Conservation (phyloP, 2,797 vertebrate genomes). For the Channallabes apus region DNA sequence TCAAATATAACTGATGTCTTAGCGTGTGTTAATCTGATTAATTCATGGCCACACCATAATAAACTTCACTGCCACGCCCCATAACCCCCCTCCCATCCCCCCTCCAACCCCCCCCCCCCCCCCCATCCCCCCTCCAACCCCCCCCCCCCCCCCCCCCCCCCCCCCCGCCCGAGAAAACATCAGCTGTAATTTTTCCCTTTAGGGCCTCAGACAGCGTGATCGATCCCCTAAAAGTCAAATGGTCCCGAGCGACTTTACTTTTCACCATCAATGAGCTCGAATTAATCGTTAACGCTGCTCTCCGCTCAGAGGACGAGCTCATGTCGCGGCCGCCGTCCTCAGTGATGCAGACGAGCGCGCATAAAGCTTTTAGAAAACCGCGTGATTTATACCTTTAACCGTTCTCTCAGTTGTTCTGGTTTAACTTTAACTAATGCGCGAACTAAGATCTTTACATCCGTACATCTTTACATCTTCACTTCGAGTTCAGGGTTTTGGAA, state of each 20-base stretch:
- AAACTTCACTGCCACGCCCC: too few relatives aligned
- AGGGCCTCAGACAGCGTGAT: background rate
- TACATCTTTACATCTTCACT: background rate
- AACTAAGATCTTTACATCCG: conserved; percentile 31
- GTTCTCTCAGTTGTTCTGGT: conserved; percentile 53
- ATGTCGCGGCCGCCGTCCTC: conserved; percentile 5
- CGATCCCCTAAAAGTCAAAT: background rate
- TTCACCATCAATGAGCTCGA: background rate
- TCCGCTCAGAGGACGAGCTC: background rate
- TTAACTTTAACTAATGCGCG: conserved; percentile 63
- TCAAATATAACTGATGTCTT: background rate
- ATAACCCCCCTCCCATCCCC: too few relatives aligned
- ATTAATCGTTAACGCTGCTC: conserved; percentile 31
- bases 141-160: too few relatives aligned
- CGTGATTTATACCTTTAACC: conserved; percentile 50
- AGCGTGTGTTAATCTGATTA: background rate
- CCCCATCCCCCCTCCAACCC: too few relatives aligned
- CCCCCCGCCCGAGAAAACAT: background rate
- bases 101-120: too few relatives aligned
- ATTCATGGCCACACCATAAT: background rate
- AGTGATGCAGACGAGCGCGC: conserved; percentile 40
- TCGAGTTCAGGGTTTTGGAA: background rate
- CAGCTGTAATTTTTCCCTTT: background rate
- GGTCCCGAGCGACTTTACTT: background rate
- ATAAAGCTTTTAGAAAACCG: conserved; percentile 52